phyloP scores from a whole-genome alignment of 2,888 invertebrate genomes.

The Nymphalis polychloros region DNA sequence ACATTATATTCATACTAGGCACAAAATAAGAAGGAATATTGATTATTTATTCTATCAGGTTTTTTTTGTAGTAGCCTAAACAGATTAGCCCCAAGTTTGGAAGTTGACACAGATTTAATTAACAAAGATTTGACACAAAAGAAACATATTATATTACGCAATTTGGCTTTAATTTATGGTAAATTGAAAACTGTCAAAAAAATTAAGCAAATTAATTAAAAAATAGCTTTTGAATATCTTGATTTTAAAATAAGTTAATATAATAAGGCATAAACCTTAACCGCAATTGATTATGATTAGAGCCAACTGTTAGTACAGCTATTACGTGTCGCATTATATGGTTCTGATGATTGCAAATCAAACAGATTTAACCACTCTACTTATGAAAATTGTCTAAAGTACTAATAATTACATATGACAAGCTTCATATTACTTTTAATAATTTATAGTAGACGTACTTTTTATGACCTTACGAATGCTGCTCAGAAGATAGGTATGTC shows the following conservation, averaged over 20 bases:
- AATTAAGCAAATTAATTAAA: no score
- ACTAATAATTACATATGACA: background rate
- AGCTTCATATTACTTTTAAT: background rate
- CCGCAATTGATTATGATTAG: background rate
- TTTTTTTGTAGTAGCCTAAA: no score
- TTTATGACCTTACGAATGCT: background rate
- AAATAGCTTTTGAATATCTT: background rate
- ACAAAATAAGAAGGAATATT: no score
- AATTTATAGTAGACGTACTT: background rate
- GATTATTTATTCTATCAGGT: no score
- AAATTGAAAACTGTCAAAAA: no score
- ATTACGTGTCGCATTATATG: background rate
- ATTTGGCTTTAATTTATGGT: no score
- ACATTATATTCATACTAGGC: no score
- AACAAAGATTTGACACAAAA: no score
- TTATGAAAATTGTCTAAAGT: slow-evolving; percentile 19
- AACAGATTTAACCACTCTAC: slow-evolving; percentile 19
- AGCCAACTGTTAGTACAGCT: slow-evolving; percentile 16
- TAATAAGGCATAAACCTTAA: slow-evolving; percentile 6
- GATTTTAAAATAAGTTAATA: background rate
- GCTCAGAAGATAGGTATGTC: no score
- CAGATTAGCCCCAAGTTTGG: no score
- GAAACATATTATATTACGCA: no score
- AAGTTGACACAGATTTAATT: no score
- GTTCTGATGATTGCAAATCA: slow-evolving; percentile 20